Evolutionary conservation across 2,888 invertebrate genomes (phyloP).

Genomic region (Agonopterix subpropinquella): DNA sequence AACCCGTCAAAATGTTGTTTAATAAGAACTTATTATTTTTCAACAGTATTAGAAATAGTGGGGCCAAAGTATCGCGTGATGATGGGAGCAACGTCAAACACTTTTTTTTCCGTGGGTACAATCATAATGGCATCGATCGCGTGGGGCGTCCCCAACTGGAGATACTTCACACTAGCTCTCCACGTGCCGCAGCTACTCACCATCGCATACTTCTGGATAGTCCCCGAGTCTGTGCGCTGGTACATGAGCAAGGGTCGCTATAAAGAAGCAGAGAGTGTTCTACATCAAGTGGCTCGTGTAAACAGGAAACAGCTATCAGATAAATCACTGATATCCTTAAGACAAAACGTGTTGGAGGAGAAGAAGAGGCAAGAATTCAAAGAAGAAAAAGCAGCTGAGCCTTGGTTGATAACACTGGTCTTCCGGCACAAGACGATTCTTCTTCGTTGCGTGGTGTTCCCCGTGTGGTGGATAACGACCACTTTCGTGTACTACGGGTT

Average conservation of each 20-base stretch:
- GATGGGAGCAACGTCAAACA: constrained; percentile 80
- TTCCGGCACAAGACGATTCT: constrained; percentile 55
- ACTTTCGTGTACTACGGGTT: constrained; percentile 88
- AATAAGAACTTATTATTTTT: background rate
- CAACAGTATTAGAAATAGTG: constrained; percentile 82
- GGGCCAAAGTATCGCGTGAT: constrained; percentile 82
- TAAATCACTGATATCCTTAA: background rate
- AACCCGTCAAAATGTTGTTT: too few species aligned
- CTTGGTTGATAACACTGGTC: constrained; percentile 33
- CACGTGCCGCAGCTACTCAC: constrained; percentile 81
- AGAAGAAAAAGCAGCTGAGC: constrained; percentile 6
- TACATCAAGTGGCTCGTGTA: constrained; percentile 15
- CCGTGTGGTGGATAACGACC: constrained; percentile 81
- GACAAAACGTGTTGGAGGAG: background rate
- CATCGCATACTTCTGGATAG: constrained; percentile 77
- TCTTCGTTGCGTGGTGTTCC: constrained; percentile 26
- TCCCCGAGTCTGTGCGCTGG: constrained; percentile 84
- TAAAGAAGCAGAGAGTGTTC: background rate
- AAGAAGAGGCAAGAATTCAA: constrained; percentile 3
- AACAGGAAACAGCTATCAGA: constrained; percentile 41
- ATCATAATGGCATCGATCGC: constrained; percentile 79
- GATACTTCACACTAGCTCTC: constrained; percentile 76
- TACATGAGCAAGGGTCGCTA: constrained; percentile 75
- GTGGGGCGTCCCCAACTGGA: constrained; percentile 82
- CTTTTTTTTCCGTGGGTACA: constrained; percentile 82